Base-by-base conservation (phyloP, 2,888 invertebrate species). In the Anthrax anthrax region DNA sequence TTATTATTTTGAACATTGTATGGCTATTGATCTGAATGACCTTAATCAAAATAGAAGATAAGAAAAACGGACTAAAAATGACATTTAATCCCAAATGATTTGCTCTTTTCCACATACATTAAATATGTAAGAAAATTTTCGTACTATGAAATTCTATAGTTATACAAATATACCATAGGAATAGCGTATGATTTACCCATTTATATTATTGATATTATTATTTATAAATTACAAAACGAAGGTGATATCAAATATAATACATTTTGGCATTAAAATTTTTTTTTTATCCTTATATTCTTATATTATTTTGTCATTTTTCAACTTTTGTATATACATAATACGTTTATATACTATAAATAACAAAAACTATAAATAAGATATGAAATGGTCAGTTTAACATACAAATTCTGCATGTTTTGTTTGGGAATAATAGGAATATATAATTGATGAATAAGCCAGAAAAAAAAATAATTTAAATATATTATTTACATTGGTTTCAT, bases 11-110 rank as follows among this genome's bases (percentile, higher is more conserved):
- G 12, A 32, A 8, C 36, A 13, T n/a, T n/a, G n/a, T n/a, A n/a
- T n/a, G 8, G n/a, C 38, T 41, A 47, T 46, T 44, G 43, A 44
- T 49, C 42, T 36, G 38, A 61, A 61, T 61, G 58, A 62, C 64
- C 62, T 59, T 62, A 61, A 64, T 63, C 64, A 64, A 59, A 58
- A 56, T 44, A 56, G 50, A 8, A 23, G 4, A 23, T 23, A 6
- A 48, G 48, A 52, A 53, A 55, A 50, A 55, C 47, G 42, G 46
- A 37, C 45, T 27, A 14, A 14, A 41, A 47, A 51, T 47, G 48
- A 47, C 48, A 44, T 40, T 34, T 27, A 40, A 37, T 51, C 51
- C 51, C 51, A 41, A 39, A 49, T 46, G 50, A 43, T 48, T 51
- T 23, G 4, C 23, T 4, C 5, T 23, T 23, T 23, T 4, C 4